Evolutionary conservation across 2,888 invertebrate genomes (phyloP).

Genomic region (Hypomecis punctinalis): DNA sequence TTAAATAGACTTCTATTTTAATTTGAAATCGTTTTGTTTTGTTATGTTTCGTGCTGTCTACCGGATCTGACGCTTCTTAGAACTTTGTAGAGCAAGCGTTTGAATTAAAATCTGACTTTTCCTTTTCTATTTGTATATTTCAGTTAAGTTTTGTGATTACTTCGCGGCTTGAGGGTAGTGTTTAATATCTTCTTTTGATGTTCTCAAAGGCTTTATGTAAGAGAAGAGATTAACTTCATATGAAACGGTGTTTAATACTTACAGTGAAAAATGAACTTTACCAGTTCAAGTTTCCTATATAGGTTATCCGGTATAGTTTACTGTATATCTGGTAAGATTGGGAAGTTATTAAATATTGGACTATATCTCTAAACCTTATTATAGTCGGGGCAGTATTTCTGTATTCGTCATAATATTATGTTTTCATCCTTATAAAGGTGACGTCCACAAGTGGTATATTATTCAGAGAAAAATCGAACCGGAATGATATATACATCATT

Average conservation of each 20-base stretch:
- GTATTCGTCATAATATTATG: too few relatives aligned
- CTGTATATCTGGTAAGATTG: too few relatives aligned
- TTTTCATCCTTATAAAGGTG: too few relatives aligned
- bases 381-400: too few relatives aligned
- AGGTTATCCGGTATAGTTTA: too few relatives aligned
- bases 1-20: constrained; percentile 36
- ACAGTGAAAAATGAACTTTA: too few relatives aligned
- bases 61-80: constrained; percentile 40
- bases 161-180: not conserved
- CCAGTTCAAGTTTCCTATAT: too few relatives aligned
- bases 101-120: constrained; percentile 39
- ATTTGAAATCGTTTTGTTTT: constrained; percentile 37
- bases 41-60: constrained; percentile 39
- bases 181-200: not conserved
- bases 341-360: too few relatives aligned
- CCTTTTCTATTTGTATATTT: constrained; percentile 19
- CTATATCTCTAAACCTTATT: too few relatives aligned
- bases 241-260: not conserved
- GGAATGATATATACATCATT: too few relatives aligned
- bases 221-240: not conserved
- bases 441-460: too few relatives aligned
- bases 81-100: constrained; percentile 36
- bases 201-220: not conserved
- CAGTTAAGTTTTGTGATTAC: not conserved
- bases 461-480: too few relatives aligned